Base-by-base conservation (phyloP, 2,113 vertebrate species). In the Mormyrus lacerda region DNA sequence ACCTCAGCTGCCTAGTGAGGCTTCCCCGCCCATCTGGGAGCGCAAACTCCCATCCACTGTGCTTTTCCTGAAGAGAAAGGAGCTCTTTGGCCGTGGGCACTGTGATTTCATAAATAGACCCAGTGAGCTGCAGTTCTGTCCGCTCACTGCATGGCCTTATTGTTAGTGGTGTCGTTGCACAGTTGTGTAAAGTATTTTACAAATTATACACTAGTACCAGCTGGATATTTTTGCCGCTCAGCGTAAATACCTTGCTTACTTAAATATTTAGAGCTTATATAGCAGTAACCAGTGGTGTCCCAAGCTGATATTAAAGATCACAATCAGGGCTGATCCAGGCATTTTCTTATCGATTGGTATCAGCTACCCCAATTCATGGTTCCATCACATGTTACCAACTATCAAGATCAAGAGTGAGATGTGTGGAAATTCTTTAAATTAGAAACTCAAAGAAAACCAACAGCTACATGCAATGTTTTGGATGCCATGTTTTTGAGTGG, bases 41-140 rank as follows among this genome's bases (percentile, higher is more conserved):
- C 95, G 96, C 87, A 97, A 96, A 48, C 94, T 98, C 1, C 97
- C 94, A 0, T 94, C 95, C 84, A 93, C 94, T 65, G 97, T 97
- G 35, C 96, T 98, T 0, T 97, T 97, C 93, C 93, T 98, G 89
- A 99, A 98, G 92, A 96, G 97, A 91, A 95, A 98, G 91, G 96
- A 96, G 94, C 96, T 98, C 0, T 97, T 96, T 0, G 97, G 97
- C 48, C 92, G 98, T 0, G 91, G 96, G 85, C 97, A 95, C 90
- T 97, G 96, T 11, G 94, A 97, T 91, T 97, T 99, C 95, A 93
- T 98, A 47, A 96, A 94, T 90, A 94, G 95, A 89, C 97, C 97
- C 93, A 97, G 97, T 97, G 92, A 90, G 86, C 61, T 27, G 61
- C 61, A 65, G n/a, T 11, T 65, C 61, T 27, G n/a, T 10, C 61